Base-by-base conservation (phyloP, 2,797 vertebrate species). In the Pampus argenteus region DNA sequence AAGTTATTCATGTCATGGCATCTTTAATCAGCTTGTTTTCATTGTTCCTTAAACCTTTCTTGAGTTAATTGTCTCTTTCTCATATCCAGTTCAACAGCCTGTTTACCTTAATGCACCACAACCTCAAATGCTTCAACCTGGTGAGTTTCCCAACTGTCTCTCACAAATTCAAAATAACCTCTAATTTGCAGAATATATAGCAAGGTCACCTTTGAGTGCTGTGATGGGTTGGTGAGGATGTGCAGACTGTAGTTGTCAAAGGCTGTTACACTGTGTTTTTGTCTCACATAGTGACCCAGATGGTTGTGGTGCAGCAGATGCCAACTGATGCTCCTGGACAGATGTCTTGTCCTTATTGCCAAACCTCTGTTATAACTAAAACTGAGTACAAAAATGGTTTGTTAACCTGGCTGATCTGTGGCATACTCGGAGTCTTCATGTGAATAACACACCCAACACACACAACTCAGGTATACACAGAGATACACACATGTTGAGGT, bases 271-370 rank as follows among this genome's bases (percentile, higher is more conserved):
- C 8, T 18, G 7, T 47, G 51, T 34, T 44, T 65, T 34, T 75
- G n/a, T 15, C 45, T 17, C 6, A 66, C 31, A 22, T 69, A 91
- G 89, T 67, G 42, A 63, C 0, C 22, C 66, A 42, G 18, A 15
- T 77, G 13, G 20, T 91, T 58, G 5, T 92, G 22, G 2, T 82
- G 22, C 73, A 88, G 36, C 11, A 3, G 0, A 1, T 0, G 3
- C 83, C 85, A 0, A 29, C 4, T 0, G 83, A 91, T 0, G 0
- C 9, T 38, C 84, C 95, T 1, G 91, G 87, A 18, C 86, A 86
- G 57, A 94, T 92, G 62, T 55, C 26, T 25, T 96, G 96, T 62
- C 92, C 92, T 15, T 63, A 77, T 48, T 96, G 96, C 52, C 88
- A 88, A 29, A 88, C 71, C 72, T 83, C 31, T 18, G 85, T 95